A percentile compares a stretch with the other conserved stretches of the same genome.
Conservation (phyloP, 2,888 invertebrate species). For the Ectemnius continuus region DNA sequence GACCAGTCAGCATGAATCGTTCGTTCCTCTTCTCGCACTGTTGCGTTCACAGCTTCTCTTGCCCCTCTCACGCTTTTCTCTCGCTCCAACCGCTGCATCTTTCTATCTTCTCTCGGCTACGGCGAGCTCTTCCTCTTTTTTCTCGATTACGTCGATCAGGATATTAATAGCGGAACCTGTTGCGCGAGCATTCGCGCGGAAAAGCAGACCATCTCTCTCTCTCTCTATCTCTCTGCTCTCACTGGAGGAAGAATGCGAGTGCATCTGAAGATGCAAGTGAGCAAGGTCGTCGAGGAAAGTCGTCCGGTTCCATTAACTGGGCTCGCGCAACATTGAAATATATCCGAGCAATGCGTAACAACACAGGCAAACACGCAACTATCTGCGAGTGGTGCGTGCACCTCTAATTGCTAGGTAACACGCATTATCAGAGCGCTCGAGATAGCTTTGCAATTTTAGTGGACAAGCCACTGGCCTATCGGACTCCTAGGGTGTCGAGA, state of each 20-base stretch:
- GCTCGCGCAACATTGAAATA: too few species aligned
- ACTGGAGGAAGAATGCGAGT: not conserved
- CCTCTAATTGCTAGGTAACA: not conserved
- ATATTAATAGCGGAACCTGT: slow-evolving; percentile 57
- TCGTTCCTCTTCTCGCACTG: not conserved
- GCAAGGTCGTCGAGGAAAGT: slow-evolving; percentile 2
- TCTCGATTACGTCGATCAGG: slow-evolving; percentile 29
- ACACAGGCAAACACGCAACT: not conserved
- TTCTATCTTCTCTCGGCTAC: not conserved
- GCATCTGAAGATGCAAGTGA: slow-evolving; percentile 14
- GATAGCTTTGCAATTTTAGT: too few species aligned
- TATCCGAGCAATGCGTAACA: too few species aligned
- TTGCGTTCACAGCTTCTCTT: slow-evolving; percentile 3
- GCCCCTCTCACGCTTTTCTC: not conserved
- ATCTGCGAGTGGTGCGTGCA: not conserved
- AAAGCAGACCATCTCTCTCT: slow-evolving; percentile 26
- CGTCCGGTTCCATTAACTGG: not conserved
- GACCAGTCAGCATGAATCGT: not conserved
- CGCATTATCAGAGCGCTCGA: not conserved
- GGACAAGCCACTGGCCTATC: too few species aligned
- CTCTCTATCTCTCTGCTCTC: too few species aligned
- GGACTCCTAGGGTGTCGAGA: too few species aligned
- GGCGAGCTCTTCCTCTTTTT: not conserved
- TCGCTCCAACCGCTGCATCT: slow-evolving; percentile 7
- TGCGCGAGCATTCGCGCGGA: slow-evolving; percentile 35